Conservation (phyloP, 1,140 invertebrate species). For the Drosophila albomicans region DNA sequence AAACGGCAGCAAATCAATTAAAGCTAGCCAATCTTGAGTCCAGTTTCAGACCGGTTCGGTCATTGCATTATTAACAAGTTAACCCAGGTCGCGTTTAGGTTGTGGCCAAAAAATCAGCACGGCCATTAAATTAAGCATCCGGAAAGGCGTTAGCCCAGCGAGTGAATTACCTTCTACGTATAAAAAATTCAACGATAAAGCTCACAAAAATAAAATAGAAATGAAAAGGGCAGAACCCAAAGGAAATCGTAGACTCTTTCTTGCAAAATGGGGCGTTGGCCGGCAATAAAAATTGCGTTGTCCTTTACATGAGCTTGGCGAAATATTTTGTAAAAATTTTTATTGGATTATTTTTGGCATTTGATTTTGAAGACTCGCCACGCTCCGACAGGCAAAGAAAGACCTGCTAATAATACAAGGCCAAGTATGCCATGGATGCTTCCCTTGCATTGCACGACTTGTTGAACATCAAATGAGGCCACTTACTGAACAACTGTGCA, state of each 20-base stretch:
- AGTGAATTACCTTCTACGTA: slow-evolving; percentile 44
- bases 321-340: slow-evolving; percentile 52
- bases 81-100: slow-evolving; percentile 56
- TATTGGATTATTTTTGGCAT: slow-evolving; percentile 57
- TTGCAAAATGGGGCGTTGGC: slow-evolving; percentile 12
- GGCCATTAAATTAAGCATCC: slow-evolving; percentile 78
- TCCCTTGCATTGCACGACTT: slow-evolving; percentile 28
- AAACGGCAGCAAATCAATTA: slow-evolving; percentile 73
- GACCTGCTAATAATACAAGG: slow-evolving; percentile 15
- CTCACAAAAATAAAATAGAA: slow-evolving; percentile 34
- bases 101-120: slow-evolving; percentile 44
- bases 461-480: slow-evolving; percentile 35
- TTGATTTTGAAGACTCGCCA: slow-evolving; percentile 42
- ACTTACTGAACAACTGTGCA: slow-evolving; percentile 13
- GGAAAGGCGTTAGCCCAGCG: slow-evolving; percentile 56
- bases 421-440: slow-evolving; percentile 5
- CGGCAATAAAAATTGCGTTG: slow-evolving; percentile 54
- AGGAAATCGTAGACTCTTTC: slow-evolving; percentile 32
- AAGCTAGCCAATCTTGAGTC: slow-evolving; percentile 34
- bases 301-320: slow-evolving; percentile 30
- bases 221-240: slow-evolving; percentile 16
- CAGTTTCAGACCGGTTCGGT: slow-evolving; percentile 36
- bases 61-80: slow-evolving; percentile 52
- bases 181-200: slow-evolving; percentile 48
- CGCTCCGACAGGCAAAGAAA: slow-evolving; percentile 26